phyloP scores from a whole-genome alignment of 2,113 vertebrate genomes.

The Laticauda colubrina region DNA sequence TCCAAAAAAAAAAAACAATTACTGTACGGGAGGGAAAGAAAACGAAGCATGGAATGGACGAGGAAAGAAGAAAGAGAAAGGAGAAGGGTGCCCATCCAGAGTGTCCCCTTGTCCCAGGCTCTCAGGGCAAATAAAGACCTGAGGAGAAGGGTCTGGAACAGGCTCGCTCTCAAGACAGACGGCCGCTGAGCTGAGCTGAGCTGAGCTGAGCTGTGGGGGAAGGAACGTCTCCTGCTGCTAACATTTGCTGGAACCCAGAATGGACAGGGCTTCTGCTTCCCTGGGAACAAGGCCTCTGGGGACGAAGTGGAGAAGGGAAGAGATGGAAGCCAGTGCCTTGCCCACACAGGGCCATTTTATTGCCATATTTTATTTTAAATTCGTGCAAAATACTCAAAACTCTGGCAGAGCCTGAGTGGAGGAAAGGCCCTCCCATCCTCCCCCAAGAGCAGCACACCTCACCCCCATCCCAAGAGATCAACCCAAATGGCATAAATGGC shows the following conservation, averaged over 20 bases:
- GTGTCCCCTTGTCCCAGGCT: conserved; percentile 41
- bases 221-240: background rate
- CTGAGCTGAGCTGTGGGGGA: background rate
- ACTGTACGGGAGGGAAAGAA: conserved; percentile 67
- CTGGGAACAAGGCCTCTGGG: background rate
- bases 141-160: conserved; percentile 54
- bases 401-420: conserved; percentile 51
- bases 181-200: conserved; percentile 28
- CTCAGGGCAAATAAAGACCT: conserved; percentile 64
- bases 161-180: conserved; percentile 30
- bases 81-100: conserved; percentile 20
- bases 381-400: conserved; percentile 73
- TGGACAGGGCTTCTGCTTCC: conserved; percentile 1
- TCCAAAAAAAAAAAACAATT: conserved; percentile 60
- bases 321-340: conserved; percentile 58
- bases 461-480: background rate
- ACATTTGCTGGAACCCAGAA: conserved; percentile 4
- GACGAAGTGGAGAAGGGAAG: conserved; percentile 17
- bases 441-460: conserved; percentile 24
- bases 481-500: conserved; percentile 46
- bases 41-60: conserved; percentile 61
- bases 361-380: conserved; percentile 73
- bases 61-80: background rate
- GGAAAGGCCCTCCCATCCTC: conserved; percentile 22
- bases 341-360: conserved; percentile 68